Conservation (phyloP, 1,140 invertebrate species). For the Bradynema listronoti region DNA sequence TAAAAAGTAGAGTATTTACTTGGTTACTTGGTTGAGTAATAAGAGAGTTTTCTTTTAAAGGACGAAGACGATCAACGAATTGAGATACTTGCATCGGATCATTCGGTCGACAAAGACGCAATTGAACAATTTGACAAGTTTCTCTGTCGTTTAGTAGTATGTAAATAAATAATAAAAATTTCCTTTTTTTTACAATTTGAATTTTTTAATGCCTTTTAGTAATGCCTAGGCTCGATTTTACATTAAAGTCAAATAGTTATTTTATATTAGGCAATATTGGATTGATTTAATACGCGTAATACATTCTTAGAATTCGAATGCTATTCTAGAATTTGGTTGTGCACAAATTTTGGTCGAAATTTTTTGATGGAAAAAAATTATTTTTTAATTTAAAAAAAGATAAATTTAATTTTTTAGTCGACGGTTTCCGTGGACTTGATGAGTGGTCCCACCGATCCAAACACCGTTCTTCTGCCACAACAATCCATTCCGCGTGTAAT, state of each 20-base stretch:
- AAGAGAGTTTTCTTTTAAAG: not conserved
- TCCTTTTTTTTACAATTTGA: too few species aligned
- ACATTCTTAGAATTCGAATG: too few species aligned
- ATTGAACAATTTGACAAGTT: conserved; percentile 14
- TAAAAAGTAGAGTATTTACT: too few species aligned
- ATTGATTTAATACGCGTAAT: too few species aligned
- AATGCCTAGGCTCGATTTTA: too few species aligned
- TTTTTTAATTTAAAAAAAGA: conserved; percentile 1
- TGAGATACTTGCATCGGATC: conserved; percentile 12
- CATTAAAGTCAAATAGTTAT: too few species aligned
- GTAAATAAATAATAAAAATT: not conserved
- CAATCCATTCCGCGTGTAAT: conserved; percentile 27
- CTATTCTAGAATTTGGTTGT: too few species aligned
- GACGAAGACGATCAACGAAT: conserved; percentile 13
- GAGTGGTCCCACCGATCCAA: conserved; percentile 33
- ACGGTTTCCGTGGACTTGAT: conserved; percentile 33
- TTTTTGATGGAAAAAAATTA: too few species aligned
- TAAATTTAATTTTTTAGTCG: conserved; percentile 21
- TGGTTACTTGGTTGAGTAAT: too few species aligned
- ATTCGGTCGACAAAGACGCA: conserved; percentile 16
- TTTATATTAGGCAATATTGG: too few species aligned
- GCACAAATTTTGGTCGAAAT: too few species aligned
- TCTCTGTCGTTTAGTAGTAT: conserved; percentile 14
- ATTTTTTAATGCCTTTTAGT: too few species aligned
- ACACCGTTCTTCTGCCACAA: conserved; percentile 25